Base-by-base conservation (phyloP, 2,888 invertebrate species). In the Eupeodes luniger region DNA sequence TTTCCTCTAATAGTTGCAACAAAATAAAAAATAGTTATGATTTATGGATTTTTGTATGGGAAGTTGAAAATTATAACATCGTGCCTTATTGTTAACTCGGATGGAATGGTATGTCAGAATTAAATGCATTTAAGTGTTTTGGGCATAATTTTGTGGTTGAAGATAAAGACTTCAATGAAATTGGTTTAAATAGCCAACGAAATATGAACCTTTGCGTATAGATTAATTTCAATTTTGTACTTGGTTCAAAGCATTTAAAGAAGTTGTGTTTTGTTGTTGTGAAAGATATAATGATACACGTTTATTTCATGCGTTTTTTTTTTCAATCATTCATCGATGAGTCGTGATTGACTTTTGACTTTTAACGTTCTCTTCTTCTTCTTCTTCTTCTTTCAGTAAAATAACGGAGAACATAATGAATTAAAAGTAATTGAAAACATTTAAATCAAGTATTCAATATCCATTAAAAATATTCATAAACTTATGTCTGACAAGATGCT, bases 291-390 rank as follows among this genome's bases (percentile, higher is more conserved):
- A 47, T 61, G 7, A 47, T 47, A 74, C 49, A 74, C 40, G 64
- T 55, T 49, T 72, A 40, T 7, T 59, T 14, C 27, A 11, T 16
- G 40, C 16, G 62, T 55, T 9, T 64, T 80, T 64, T 80, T 19
- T 74, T 59, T 47, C 53, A 47, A 67, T 64, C 47, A 12, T 19
- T 34, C 59, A 59, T 3, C 3, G 12, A 51, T 67, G 51, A 67
- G 59, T 64, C 66, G 57, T 66, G 57, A 51, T 27, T 53, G 69
- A 62, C 69, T 61, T 62, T 61, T 81, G 74, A 66, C 64, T 16
- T 70, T 80, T n/a, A 12, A 72, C 80, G 40, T 57, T 74, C 66
- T 66, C 72, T 59, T 27, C 16, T 51, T n/a, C 6, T 59, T 27
- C 16, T 51, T n/a, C 6, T n/a, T n/a, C n/a, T 4, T n/a, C 12